These are phyloP conservation scores for Cistogaster globosa DNA, from an alignment of 2,888 invertebrate genomes.

Conservation along the genomic window DNA sequence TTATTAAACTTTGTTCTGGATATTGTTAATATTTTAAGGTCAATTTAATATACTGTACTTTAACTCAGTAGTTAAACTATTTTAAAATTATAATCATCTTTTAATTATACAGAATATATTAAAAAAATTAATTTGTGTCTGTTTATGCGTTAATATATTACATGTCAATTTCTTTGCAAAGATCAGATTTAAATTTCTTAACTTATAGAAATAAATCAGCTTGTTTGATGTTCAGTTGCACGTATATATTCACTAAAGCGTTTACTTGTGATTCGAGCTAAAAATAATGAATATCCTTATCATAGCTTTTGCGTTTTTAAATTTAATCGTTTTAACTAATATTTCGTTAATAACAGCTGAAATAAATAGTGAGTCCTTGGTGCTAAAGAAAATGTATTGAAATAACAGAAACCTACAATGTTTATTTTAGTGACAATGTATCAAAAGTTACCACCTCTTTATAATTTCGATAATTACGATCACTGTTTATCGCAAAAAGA, in stretches of 20 bases:
- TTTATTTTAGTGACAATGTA: constrained; percentile 36
- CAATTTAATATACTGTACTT: too few species aligned
- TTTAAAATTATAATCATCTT: neutral
- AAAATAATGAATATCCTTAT: constrained; percentile 26
- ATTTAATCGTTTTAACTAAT: constrained; percentile 12
- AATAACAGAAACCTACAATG: neutral
- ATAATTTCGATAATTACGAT: constrained; percentile 61
- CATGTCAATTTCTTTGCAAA: constrained; percentile 42
- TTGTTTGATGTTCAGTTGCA: constrained; percentile 8
- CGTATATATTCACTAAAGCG: neutral
- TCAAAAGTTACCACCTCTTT: constrained; percentile 47
- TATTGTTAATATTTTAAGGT: too few species aligned
- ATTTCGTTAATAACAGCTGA: neutral
- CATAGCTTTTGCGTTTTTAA: neutral
- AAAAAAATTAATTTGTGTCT: neutral
- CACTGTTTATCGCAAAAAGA: constrained; percentile 30
- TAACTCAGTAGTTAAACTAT: too few species aligned
- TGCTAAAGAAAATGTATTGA: neutral
- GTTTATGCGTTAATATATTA: constrained; percentile 43
- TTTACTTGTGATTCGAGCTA: neutral
- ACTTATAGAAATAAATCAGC: neutral
- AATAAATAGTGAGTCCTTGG: constrained; percentile 47
- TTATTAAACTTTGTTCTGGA: too few species aligned
- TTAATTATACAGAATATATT: neutral
- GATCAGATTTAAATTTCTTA: constrained; percentile 17